Evolutionary conservation across 2,113 vertebrate species (phyloP).

Genomic region (Gopherus flavomarginatus): DNA sequence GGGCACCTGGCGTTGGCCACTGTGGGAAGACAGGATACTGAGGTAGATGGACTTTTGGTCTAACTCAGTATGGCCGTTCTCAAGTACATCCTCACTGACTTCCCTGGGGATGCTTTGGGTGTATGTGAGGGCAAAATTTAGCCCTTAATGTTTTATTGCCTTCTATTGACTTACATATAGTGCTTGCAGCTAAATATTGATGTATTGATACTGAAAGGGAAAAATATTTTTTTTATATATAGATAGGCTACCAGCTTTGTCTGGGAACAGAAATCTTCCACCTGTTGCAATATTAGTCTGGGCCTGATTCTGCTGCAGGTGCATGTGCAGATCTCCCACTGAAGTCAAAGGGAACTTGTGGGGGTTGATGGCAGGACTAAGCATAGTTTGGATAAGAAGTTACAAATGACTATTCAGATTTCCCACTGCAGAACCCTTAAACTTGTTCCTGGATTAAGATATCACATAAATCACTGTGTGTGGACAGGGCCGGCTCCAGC

Average conservation of each 20-base stretch:
- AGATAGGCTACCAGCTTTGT: neutral
- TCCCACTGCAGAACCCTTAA: neutral
- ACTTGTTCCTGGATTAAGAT: neutral
- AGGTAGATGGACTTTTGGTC: no score
- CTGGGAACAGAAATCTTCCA: neutral
- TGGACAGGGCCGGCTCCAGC: neutral
- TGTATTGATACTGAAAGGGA: neutral
- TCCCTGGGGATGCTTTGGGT: neutral
- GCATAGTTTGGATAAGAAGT: neutral
- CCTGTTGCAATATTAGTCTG: neutral
- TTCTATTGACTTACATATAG: neutral
- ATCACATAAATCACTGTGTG: neutral
- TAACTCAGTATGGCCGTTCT: no score
- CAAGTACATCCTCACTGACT: neutral
- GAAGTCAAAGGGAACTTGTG: constrained; percentile 16
- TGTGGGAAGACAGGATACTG: no score
- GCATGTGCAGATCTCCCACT: neutral
- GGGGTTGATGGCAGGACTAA: neutral
- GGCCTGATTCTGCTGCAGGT: neutral
- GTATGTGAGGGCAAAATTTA: neutral
- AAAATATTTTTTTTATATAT: neutral
- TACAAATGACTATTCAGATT: neutral
- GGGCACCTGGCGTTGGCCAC: no score
- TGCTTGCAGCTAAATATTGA: neutral
- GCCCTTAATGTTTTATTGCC: neutral